Evolutionary conservation across 2,113 vertebrate genomes (phyloP), one percentile per base, ranked within the genome.

Genomic region (Psephotus haematonotus): DNA sequence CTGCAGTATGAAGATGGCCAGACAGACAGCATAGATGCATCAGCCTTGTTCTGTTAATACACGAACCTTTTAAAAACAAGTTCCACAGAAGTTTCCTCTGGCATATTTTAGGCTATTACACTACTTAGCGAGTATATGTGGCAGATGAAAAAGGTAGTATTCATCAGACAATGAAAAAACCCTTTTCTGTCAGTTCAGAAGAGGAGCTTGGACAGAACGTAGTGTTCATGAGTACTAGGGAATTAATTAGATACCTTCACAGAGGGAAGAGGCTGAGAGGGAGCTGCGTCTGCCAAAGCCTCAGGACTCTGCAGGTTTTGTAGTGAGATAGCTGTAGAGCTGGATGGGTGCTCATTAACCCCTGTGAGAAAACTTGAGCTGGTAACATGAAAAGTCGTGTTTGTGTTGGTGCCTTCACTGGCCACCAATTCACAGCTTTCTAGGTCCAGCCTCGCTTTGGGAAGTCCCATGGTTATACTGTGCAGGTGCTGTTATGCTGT

Each of bases 401-500:
- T 86, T 92, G 59, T 29, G 24, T 50, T 86, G 71, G 68, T 77
- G n/a, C 22, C 53, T 84, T 69, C 1, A 0, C 53, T 92, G 47
- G 41, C 59, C 37, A 15, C 18, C n/a, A 47, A 4, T 53, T 81
- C 31, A 80, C 20, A 81, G 23, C 46, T 47, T 78, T 74, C 23
- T 13, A 5, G 11, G 37, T 81, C 17, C 59, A 86, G 2, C 37
- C 27, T 41, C 28, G 9, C 23, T 41, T 8, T 0, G 29, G 53
- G 37, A 62, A 37, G 23, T 43, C 63, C 63, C 2, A 3, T 62
- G 64, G 23, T 44, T 82, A 2, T 17, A 35, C n/a, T 8, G 7
- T 0, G 1, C 55, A 49, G 49, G 23, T 68, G 27, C 52, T 44
- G 27, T 7, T 46, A 19, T 19, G n/a, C 0, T 0, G 25, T 57